phyloP scores from a whole-genome alignment of 2,888 invertebrate genomes.

The Busseola fusca region DNA sequence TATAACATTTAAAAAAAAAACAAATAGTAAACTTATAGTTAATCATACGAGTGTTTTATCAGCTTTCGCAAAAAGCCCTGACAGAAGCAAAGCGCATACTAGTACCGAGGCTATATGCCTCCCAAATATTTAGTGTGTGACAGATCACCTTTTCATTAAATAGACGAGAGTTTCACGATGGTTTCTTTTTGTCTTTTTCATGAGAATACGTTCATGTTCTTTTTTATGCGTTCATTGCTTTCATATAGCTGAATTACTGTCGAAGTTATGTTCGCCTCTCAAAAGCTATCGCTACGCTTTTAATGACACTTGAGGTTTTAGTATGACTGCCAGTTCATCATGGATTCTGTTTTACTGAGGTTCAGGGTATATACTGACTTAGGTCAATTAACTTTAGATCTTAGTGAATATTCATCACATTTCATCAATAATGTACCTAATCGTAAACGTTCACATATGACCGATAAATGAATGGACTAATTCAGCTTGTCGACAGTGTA shows the following conservation, averaged over 20 bases:
- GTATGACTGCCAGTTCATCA: slow-evolving; percentile 13
- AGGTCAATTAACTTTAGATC: slow-evolving; percentile 14
- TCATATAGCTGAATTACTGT: not conserved
- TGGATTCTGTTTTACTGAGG: slow-evolving; percentile 16
- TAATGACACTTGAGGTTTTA: slow-evolving; percentile 3
- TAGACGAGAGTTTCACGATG: too few relatives aligned
- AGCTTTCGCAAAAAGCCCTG: not conserved
- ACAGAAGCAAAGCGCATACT: not conserved
- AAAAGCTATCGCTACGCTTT: slow-evolving; percentile 12
- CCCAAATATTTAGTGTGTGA: not conserved
- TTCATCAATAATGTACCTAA: slow-evolving; percentile 1
- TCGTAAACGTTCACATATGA: not conserved
- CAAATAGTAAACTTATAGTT: too few relatives aligned
- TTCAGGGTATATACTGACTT: not conserved
- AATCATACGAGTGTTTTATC: not conserved
- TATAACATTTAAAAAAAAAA: too few relatives aligned
- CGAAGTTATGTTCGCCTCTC: not conserved
- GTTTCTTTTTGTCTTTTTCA: not conserved
- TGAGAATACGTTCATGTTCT: not conserved
- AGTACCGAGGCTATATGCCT: not conserved
- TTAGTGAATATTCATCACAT: slow-evolving; percentile 23
- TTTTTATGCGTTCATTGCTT: not conserved
- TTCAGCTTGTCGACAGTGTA: not conserved
- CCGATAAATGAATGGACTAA: not conserved
- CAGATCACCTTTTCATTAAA: too few relatives aligned